Conservation (phyloP, 2,888 invertebrate species). For the Zygaena filipendulae region DNA sequence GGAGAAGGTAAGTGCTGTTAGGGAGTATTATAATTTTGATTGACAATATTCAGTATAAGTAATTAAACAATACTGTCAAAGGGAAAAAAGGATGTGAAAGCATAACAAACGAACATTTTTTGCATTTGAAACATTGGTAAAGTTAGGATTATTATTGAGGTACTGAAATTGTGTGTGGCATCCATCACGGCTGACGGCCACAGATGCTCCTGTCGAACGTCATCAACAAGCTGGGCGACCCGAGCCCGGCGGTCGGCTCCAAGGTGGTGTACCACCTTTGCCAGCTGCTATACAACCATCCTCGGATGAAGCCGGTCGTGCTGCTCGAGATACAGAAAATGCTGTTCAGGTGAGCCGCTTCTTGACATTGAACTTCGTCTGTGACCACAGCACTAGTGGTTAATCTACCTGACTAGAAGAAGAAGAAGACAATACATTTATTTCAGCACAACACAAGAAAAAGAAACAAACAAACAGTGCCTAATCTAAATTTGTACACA, state of each 20-base stretch:
- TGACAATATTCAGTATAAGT: no score
- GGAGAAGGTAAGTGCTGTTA: conserved; percentile 75
- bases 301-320: conserved; percentile 92
- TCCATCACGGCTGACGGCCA: no score
- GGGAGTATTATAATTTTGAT: conserved; percentile 1
- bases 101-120: no score
- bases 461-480: no score
- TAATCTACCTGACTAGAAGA: not conserved
- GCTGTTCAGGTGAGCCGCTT: conserved; percentile 82
- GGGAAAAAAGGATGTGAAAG: no score
- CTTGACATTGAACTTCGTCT: no score
- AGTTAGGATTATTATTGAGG: no score
- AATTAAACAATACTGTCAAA: not conserved
- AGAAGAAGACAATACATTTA: not conserved
- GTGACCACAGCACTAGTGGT: no score
- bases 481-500: no score
- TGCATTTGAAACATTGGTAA: no score
- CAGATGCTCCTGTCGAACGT: conserved; percentile 81
- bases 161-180: no score
- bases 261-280: conserved; percentile 88
- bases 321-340: conserved; percentile 90
- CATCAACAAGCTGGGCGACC: conserved; percentile 97
- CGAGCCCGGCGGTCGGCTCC: conserved; percentile 86
- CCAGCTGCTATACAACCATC: conserved; percentile 84
- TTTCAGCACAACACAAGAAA: no score